Base-by-base conservation (phyloP, 2,113 vertebrate genomes). In the Osmerus mordax region DNA sequence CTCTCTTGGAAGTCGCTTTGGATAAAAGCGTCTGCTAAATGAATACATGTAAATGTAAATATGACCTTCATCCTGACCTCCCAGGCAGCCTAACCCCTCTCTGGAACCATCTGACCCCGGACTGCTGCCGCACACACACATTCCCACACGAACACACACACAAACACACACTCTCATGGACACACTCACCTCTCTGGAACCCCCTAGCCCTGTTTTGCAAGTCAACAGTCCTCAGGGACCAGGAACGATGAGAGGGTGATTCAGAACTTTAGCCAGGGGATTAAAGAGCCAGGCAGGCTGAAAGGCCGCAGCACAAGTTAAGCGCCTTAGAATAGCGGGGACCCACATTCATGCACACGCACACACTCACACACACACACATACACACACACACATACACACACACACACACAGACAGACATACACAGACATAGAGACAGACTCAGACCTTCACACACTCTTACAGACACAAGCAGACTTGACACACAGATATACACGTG, bases 311-410 rank as follows among this genome's bases (percentile, higher is more conserved):
- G 19, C 66, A 21, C 70, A 68, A 85, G 85, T 84, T 86, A 86
- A 90, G 87, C 82, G 47, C 47, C 73, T 61, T 67, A 87, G 84
- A 91, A 90, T 84, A 83, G 32, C 41, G 9, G 41, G 41, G 7
- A 8, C 41, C 41, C 41, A 47, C 41, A 47, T 47, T 47, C 41
- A 36, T 36, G 32, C 32, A 82, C 75, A 82, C 67, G 71, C 77
- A 81, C 80, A 85, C 81, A 82, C 60, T 78, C 69, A 74, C 47
- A 51, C 67, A 61, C 75, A 47, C 41, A 47, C 9, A 11, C 41
- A 36, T 1, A 47, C 41, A 47, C 41, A 8, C 41, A 47, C 9
- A 47, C 41, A 47, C 9, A 47, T 0, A 9, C 41, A 47, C 2
- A 8, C 41, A 12, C 9, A 47, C 2, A 47, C 0, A 47, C 9